Conservation (phyloP, 2,888 invertebrate genomes). For the Drosophila paranaensis region DNA sequence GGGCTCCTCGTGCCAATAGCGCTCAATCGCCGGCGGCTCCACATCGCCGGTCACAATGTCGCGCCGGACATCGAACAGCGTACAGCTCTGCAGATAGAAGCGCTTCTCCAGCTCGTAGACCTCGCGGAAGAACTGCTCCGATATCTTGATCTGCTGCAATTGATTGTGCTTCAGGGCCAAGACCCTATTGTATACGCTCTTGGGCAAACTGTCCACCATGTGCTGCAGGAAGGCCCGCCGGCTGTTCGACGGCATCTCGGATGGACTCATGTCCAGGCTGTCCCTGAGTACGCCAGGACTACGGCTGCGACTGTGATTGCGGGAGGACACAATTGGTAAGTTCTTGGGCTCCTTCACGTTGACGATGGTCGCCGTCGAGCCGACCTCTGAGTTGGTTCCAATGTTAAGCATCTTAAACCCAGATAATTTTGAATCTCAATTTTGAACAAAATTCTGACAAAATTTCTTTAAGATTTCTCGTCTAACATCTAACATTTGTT, state of each 20-base stretch:
- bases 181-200: slow-evolving; percentile 50
- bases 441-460: slow-evolving; percentile 24
- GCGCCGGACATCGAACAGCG: slow-evolving; percentile 55
- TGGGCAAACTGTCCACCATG: slow-evolving; percentile 52
- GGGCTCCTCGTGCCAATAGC: slow-evolving; percentile 50
- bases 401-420: slow-evolving; percentile 30
- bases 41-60: slow-evolving; percentile 53
- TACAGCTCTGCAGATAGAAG: slow-evolving; percentile 56
- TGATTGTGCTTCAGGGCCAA: slow-evolving; percentile 59
- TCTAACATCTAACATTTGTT: slow-evolving; percentile 5
- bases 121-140: slow-evolving; percentile 63
- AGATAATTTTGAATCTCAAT: slow-evolving; percentile 38
- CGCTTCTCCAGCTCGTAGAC: slow-evolving; percentile 56
- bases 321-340: neutral
- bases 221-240: slow-evolving; percentile 58
- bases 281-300: slow-evolving; percentile 29
- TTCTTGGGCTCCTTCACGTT: slow-evolving; percentile 3
- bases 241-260: slow-evolving; percentile 51
- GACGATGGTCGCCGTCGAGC: slow-evolving; percentile 30
- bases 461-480: slow-evolving; percentile 8
- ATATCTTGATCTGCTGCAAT: slow-evolving; percentile 55
- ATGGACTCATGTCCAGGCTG: slow-evolving; percentile 29
- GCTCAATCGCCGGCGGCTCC: slow-evolving; percentile 51
- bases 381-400: slow-evolving; percentile 23
- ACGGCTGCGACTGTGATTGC: slow-evolving; percentile 18